phyloP scores from a whole-genome alignment of 2,888 invertebrate species.

The Phalera bucephala region DNA sequence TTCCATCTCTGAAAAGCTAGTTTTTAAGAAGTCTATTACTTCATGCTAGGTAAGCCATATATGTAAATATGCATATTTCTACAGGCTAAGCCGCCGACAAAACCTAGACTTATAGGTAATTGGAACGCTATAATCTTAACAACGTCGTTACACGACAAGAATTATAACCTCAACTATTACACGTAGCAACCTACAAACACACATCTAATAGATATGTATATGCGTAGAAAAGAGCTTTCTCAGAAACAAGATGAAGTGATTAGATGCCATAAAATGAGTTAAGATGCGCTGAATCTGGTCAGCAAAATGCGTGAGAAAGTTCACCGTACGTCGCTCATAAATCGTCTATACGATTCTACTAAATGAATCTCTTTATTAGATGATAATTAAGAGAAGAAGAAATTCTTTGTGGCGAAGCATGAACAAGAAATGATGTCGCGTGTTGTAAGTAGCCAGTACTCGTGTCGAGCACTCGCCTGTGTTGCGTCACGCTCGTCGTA shows the following conservation, averaged over 20 bases:
- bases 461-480: constrained; percentile 35
- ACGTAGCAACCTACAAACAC: constrained; percentile 22
- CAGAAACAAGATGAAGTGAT: constrained; percentile 33
- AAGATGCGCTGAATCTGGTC: constrained; percentile 51
- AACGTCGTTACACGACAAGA: not conserved
- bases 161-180: constrained; percentile 5
- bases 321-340: constrained; percentile 52
- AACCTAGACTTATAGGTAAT: not conserved
- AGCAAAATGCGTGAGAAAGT: constrained; percentile 68
- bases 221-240: constrained; percentile 27
- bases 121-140: not conserved
- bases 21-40: too few species aligned
- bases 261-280: constrained; percentile 45
- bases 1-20: not conserved
- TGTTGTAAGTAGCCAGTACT: constrained; percentile 37
- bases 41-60: not conserved
- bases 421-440: constrained; percentile 47
- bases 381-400: constrained; percentile 70
- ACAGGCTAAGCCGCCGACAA: not conserved
- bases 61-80: not conserved
- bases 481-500: constrained; percentile 48
- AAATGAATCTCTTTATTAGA: constrained; percentile 71
- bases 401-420: constrained; percentile 49
- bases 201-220: constrained; percentile 16
- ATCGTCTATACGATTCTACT: constrained; percentile 59